phyloP scores from a whole-genome alignment of 1,140 invertebrate species.

The Panonychus citri region DNA sequence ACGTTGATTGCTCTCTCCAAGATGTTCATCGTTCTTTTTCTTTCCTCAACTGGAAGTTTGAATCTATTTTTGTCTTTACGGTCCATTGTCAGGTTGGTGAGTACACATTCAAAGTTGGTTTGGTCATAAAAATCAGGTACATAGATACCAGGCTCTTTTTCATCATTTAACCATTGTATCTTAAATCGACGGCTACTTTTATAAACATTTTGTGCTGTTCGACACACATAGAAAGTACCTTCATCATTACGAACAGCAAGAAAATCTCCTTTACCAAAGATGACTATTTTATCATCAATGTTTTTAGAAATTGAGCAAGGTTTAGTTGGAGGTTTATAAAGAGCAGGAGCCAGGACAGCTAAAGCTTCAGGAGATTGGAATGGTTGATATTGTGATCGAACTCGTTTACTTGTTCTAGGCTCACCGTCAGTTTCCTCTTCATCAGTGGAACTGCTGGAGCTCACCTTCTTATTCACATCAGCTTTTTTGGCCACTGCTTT shows the following conservation, averaged over 20 bases:
- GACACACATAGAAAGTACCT: slow-evolving; percentile 65
- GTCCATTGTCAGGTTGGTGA: slow-evolving; percentile 56
- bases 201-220: slow-evolving; percentile 71
- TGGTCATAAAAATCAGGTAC: slow-evolving; percentile 67
- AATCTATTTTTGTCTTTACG: slow-evolving; percentile 44
- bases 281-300: slow-evolving; percentile 51
- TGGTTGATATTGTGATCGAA: slow-evolving; percentile 39
- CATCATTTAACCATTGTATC: slow-evolving; percentile 61
- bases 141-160: slow-evolving; percentile 42
- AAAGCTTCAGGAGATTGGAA: slow-evolving; percentile 57
- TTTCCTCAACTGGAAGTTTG: slow-evolving; percentile 41
- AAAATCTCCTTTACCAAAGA: slow-evolving; percentile 36
- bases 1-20: slow-evolving; percentile 55
- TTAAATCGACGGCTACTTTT: slow-evolving; percentile 51
- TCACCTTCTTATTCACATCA: background rate
- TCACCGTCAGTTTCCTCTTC: background rate
- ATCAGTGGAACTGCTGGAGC: background rate
- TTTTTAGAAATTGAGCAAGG: slow-evolving; percentile 21
- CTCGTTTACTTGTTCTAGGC: slow-evolving; percentile 25
- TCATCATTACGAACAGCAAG: slow-evolving; percentile 58
- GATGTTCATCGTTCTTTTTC: slow-evolving; percentile 52
- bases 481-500: slow-evolving; percentile 6
- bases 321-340: background rate
- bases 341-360: slow-evolving; percentile 27
- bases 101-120: slow-evolving; percentile 65